Evolutionary conservation across 2,888 invertebrate genomes (phyloP), one percentile per base, ranked within the genome.

Genomic region (Ernsta delagoae): DNA sequence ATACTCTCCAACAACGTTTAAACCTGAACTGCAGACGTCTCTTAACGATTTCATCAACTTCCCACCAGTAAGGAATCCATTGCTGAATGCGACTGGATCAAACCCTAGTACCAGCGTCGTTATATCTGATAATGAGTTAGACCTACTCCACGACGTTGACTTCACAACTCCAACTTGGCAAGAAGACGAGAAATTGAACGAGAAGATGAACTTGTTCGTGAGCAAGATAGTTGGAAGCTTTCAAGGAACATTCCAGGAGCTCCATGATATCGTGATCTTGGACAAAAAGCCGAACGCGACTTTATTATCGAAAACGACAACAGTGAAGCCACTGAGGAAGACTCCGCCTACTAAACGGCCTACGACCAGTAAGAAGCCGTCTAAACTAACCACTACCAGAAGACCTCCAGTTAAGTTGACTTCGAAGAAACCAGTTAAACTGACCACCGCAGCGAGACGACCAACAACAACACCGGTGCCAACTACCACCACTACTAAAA

Each of bases 21-120:
- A 85, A 72, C 86, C 87, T 34, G 96, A 96, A 75, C 90, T 95
- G 6, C 95, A 95, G 73, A 96, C 96, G 0, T 95, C 95, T 0
- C 94, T 95, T 0, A 96, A 96, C 77, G 96, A 97, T 72, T 87
- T 95, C 31, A 95, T 96, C 45, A 97, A 97, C 77, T 98, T 98
- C 89, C 97, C 97, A 12, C 97, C 97, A 0, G 97, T 97, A 0
- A 94, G 97, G 59, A 97, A 97, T 83, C 97, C 97, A 0, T 96
- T 97, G 88, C 88, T 97, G 0, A 97, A 97, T 72, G 95, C 95
- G 76, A 96, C 96, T 0, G 92, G 94, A 0, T 92, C 94, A 0
- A 91, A 94, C 34, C 86, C 94, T 7, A 90, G 88, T 59, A 89
- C 93, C 4, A 94, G 91, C 34, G 83, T 94, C n/a, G 88, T 95